A percentile compares a stretch with the other conserved stretches of the same genome.
These are phyloP conservation scores for Ooceraea biroi DNA, from an alignment of 1,140 invertebrate species.

Conservation along the genomic window DNA sequence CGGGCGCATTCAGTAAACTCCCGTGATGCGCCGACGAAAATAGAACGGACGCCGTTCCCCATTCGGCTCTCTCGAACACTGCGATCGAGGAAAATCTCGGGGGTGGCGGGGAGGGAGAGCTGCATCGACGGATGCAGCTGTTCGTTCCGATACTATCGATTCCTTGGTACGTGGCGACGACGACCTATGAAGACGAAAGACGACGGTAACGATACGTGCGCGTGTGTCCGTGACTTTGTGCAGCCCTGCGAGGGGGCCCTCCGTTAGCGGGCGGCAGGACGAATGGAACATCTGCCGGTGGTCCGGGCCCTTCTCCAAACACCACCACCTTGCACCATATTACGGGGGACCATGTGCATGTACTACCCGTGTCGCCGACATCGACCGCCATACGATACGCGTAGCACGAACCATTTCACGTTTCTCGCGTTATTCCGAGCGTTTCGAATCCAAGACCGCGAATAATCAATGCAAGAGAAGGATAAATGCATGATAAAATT, in stretches of 20 bases:
- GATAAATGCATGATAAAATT: not conserved
- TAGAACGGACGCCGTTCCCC: constrained; percentile 9
- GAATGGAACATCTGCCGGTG: constrained; percentile 86
- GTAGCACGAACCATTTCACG: constrained; percentile 4
- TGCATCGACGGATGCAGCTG: constrained; percentile 70
- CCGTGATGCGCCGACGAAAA: constrained; percentile 14
- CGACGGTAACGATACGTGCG: constrained; percentile 21
- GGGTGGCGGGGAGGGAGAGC: not conserved
- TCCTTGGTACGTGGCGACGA: constrained; percentile 65
- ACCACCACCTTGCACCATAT: constrained; percentile 78
- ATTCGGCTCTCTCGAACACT: constrained; percentile 32
- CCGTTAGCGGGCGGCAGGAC: constrained; percentile 78
- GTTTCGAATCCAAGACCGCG: not conserved
- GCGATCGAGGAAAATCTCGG: constrained; percentile 62
- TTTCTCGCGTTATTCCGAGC: not conserved
- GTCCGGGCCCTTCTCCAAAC: constrained; percentile 75
- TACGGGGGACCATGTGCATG: constrained; percentile 63
- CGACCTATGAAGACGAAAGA: not conserved
- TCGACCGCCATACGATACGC: constrained; percentile 35
- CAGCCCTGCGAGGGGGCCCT: constrained; percentile 77
- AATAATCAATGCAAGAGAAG: not conserved
- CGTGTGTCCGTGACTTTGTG: constrained; percentile 75
- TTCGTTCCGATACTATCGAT: constrained; percentile 70
- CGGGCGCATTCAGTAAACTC: constrained; percentile 17
- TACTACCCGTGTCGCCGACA: constrained; percentile 70